phyloP scores from a whole-genome alignment of 2,888 invertebrate genomes.

The Kuschelorhynchus macadamiae region DNA sequence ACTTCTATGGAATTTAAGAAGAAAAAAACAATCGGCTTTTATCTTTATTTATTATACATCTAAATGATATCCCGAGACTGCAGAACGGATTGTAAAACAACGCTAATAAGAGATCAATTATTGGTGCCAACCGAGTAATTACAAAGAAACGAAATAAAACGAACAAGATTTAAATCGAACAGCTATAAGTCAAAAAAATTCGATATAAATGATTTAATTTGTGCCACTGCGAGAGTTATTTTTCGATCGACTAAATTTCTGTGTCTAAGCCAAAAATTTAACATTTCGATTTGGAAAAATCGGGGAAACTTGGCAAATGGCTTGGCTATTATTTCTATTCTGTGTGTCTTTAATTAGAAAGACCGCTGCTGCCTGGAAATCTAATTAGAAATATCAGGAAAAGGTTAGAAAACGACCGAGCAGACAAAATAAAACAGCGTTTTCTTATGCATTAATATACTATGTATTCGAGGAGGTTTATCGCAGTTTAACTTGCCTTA shows the following conservation, averaged over 20 bases:
- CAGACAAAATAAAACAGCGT: slow-evolving; percentile 40
- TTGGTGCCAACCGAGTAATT: too few species aligned
- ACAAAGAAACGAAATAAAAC: too few species aligned
- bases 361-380: slow-evolving; percentile 49
- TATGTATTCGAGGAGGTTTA: too few species aligned
- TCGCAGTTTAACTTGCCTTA: too few species aligned
- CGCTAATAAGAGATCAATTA: too few species aligned
- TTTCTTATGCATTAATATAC: too few species aligned
- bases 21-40: too few species aligned
- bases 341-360: slow-evolving; percentile 49
- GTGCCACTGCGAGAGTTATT: slow-evolving; percentile 45
- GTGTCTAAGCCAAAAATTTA: slow-evolving; percentile 67
- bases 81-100: too few species aligned
- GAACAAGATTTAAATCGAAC: not conserved
- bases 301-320: slow-evolving; percentile 57
- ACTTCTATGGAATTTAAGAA: too few species aligned
- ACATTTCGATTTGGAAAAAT: slow-evolving; percentile 67
- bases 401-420: slow-evolving; percentile 48
- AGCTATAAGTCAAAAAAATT: slow-evolving; percentile 15
- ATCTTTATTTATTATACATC: too few species aligned
- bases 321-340: slow-evolving; percentile 50
- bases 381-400: slow-evolving; percentile 53
- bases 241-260: slow-evolving; percentile 54
- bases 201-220: slow-evolving; percentile 38
- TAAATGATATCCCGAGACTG: too few species aligned